Conservation (phyloP, 2,113 vertebrate species). For the Pterocles gutturalis region DNA sequence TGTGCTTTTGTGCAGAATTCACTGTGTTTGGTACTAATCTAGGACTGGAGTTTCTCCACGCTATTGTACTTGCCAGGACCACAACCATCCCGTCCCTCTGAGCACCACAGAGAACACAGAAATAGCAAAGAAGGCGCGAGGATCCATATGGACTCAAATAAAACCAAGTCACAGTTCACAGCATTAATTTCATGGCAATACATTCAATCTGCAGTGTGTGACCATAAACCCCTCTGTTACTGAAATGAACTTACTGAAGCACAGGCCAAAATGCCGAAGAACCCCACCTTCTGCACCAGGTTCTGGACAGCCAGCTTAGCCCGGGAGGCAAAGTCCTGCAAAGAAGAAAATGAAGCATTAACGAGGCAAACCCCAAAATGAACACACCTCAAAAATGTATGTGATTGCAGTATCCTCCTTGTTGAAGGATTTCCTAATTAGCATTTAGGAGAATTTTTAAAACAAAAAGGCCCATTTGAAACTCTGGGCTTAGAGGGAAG, state of each 20-base stretch:
- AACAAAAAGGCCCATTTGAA: background rate
- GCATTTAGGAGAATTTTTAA: background rate
- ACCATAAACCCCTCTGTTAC: background rate
- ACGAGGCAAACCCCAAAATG: accelerated
- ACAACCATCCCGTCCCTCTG: background rate
- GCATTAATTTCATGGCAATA: background rate
- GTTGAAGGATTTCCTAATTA: background rate
- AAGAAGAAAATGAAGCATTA: background rate
- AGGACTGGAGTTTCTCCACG: background rate
- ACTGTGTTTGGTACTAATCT: background rate
- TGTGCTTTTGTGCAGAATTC: background rate
- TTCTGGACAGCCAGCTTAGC: conserved; percentile 95
- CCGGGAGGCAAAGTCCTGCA: conserved; percentile 92
- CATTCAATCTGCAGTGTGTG: background rate
- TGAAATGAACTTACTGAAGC: conserved; percentile 87
- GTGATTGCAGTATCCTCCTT: background rate
- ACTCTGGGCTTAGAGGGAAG: background rate
- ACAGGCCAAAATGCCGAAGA: conserved; percentile 94
- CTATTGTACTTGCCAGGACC: background rate
- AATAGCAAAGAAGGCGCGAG: background rate
- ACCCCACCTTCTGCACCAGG: conserved; percentile 97
- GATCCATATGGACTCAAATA: background rate
- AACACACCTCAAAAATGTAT: accelerated
- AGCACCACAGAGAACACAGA: background rate
- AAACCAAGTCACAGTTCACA: background rate